A percentile compares a stretch with the other conserved stretches of the same genome.
Conservation (phyloP, 2,797 vertebrate genomes). For the Monodelphis domestica region DNA sequence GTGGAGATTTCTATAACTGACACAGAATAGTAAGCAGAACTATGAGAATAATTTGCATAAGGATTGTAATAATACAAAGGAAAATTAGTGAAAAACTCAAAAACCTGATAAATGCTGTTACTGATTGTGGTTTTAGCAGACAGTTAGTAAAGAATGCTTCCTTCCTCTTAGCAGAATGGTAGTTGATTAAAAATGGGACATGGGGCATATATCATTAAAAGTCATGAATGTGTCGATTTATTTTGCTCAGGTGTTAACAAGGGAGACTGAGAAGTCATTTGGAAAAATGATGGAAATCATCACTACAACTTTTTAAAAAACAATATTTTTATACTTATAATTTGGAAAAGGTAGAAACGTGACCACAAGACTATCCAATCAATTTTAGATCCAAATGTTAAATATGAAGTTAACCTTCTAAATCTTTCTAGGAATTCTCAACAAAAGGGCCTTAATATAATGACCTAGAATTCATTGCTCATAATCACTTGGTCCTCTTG, state of each 20-base stretch:
- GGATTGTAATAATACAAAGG: not conserved
- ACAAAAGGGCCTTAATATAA: slow-evolving; percentile 59
- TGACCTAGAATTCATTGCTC: not conserved
- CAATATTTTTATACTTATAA: not conserved
- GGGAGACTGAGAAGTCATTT: not conserved
- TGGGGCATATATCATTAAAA: not conserved
- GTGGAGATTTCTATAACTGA: not conserved
- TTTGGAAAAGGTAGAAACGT: not conserved
- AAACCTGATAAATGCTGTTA: not conserved
- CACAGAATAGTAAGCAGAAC: not conserved
- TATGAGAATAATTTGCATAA: not conserved
- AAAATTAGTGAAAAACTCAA: not conserved
- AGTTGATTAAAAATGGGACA: not conserved
- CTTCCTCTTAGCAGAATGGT: not conserved
- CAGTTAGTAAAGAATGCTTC: not conserved
- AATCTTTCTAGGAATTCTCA: slow-evolving; percentile 55
- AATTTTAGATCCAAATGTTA: slow-evolving; percentile 56
- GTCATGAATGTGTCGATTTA: not conserved
- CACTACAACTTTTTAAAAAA: not conserved
- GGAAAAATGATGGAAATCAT: not conserved
- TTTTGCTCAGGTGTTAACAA: not conserved
- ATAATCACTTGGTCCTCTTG: slow-evolving; percentile 15
- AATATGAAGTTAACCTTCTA: slow-evolving; percentile 50
- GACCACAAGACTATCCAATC: not conserved
- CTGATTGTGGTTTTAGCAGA: not conserved